phyloP scores from a whole-genome alignment of 1,140 invertebrate genomes.

The Drosophila ananassae region DNA sequence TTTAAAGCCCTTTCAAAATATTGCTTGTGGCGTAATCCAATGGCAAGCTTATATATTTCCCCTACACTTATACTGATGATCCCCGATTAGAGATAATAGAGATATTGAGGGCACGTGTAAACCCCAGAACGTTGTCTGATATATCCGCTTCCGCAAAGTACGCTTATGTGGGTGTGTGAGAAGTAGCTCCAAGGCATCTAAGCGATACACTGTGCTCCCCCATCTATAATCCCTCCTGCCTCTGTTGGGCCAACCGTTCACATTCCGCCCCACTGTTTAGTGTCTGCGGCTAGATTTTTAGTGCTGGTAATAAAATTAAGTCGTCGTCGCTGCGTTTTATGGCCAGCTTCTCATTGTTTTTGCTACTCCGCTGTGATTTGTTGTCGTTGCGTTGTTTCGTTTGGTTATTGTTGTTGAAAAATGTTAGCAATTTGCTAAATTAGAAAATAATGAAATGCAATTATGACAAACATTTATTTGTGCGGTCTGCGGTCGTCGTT shows the following conservation, averaged over 20 bases:
- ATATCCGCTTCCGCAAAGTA: slow-evolving; percentile 4
- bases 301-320: slow-evolving; percentile 81
- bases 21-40: background rate
- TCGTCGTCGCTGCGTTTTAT: slow-evolving; percentile 76
- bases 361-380: slow-evolving; percentile 49
- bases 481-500: slow-evolving; percentile 68
- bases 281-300: slow-evolving; percentile 78
- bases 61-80: slow-evolving; percentile 16
- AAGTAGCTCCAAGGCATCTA: slow-evolving; percentile 33
- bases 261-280: slow-evolving; percentile 41
- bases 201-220: slow-evolving; percentile 46
- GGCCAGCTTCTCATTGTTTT: slow-evolving; percentile 34
- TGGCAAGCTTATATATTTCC: background rate
- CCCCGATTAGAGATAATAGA: slow-evolving; percentile 32
- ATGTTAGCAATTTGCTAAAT: slow-evolving; percentile 80
- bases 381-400: slow-evolving; percentile 16
- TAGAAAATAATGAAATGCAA: slow-evolving; percentile 83
- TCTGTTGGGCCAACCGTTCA: background rate
- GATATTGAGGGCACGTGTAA: slow-evolving; percentile 18
- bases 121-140: slow-evolving; percentile 18
- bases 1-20: background rate
- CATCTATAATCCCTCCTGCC: background rate
- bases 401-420: slow-evolving; percentile 43
- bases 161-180: slow-evolving; percentile 10
- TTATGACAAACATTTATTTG: slow-evolving; percentile 82